Percentiles rank a stretch among this genome's conserved stretches.
Evolutionary conservation across 1,140 invertebrate species (phyloP).

Genomic region (Drosophila kepulauana): DNA sequence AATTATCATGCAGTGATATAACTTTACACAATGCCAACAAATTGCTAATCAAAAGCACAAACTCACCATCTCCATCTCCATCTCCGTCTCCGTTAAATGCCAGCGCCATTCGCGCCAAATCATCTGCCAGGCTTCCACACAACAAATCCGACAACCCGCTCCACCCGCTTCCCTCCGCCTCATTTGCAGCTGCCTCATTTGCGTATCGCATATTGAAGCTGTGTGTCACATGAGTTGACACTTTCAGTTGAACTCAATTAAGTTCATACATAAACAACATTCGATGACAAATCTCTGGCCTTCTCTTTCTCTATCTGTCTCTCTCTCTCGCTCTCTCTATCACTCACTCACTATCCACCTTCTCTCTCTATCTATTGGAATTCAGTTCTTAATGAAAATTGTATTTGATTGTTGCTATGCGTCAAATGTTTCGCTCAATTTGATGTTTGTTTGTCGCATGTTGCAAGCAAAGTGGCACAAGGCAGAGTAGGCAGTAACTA

Average conservation of each 20-base stretch:
- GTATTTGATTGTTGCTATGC: constrained; percentile 70
- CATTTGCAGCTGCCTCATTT: constrained; percentile 29
- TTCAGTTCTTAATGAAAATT: constrained; percentile 67
- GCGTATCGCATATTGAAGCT: constrained; percentile 45
- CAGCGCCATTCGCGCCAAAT: constrained; percentile 38
- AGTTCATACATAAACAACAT: constrained; percentile 70
- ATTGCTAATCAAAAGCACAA: constrained; percentile 65
- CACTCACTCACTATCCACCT: too few relatives aligned
- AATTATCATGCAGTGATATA: constrained; percentile 76
- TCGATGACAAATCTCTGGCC: constrained; percentile 59
- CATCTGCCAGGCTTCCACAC: constrained; percentile 24
- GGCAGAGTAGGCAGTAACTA: constrained; percentile 22
- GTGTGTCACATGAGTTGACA: constrained; percentile 76
- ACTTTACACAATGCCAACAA: constrained; percentile 51
- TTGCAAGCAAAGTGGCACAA: constrained; percentile 27
- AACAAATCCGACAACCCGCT: constrained; percentile 1
- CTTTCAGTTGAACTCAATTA: constrained; percentile 82
- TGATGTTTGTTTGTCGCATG: constrained; percentile 6
- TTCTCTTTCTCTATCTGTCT: neutral
- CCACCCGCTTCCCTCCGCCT: neutral
- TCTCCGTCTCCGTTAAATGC: constrained; percentile 9
- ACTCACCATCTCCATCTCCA: neutral
- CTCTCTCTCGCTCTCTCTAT: neutral
- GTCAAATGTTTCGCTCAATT: constrained; percentile 60
- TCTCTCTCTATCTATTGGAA: constrained; percentile 28